Evolutionary conservation across 2,113 vertebrate genomes (phyloP), one percentile per base, ranked within the genome.

Genomic region (Oncorhynchus clarkii): DNA sequence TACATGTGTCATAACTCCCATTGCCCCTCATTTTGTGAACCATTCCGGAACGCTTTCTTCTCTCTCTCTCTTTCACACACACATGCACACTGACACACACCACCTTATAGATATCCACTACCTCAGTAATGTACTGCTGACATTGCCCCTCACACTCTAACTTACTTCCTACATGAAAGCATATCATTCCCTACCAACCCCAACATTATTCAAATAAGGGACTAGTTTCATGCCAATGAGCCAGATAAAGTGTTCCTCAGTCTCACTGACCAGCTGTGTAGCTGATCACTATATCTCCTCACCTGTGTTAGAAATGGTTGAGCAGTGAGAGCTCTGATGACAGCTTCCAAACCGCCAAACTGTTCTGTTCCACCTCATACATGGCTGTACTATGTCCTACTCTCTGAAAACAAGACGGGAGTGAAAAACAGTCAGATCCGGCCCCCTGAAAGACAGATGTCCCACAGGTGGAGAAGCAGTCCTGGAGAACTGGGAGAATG

Each of bases 211-310:
- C 39, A 83, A 83, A 85, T 72, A 39, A 67, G 66, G 12, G 8
- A 18, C 76, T 75, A 76, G 34, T 69, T 76, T 11, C 70, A 85
- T 88, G 78, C 85, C 87, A 85, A 88, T 82, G 70, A 29, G 27
- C 5, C 67, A 34, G 67, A 68, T 68, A 8, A 16, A 39, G 27
- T 8, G 13, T 14, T 16, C 39, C 48, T 13, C 26, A 27, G 24
- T 29, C 26, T 67, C 65, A n/a, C 5, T 22, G 20, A 62, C 59
- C n/a, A 11, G n/a, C 59, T 22, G 18, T 62, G n/a, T 62, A 3
- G 27, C 67, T 70, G 31, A 49, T 72, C 68, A 72, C 67, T 54
- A 49, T 60, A 49, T 26, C 11, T 45, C 45, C 65, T 78, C 65
- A 57, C 60, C 68, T 1, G 0, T 20, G 34, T 12, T 66, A 57